phyloP scores from a whole-genome alignment of 2,113 vertebrate genomes.

The Rissa tridactyla region DNA sequence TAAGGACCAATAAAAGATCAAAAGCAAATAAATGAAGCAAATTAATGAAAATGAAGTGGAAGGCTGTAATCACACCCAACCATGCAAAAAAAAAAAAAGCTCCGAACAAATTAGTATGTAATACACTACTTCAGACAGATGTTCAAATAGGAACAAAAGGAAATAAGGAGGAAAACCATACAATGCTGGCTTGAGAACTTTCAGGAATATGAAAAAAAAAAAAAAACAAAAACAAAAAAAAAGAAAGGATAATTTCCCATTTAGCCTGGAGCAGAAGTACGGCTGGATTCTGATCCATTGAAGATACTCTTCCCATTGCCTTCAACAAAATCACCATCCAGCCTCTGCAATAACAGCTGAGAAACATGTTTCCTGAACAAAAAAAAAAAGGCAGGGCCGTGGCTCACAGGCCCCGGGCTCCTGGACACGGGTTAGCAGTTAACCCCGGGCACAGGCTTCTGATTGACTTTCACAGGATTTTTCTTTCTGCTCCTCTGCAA shows the following conservation, averaged over 20 bases:
- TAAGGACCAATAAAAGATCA: not conserved
- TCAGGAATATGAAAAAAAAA: not conserved
- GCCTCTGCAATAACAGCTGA: constrained; percentile 3
- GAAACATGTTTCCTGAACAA: not conserved
- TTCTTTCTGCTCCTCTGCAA: not conserved
- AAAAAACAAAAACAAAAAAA: not conserved
- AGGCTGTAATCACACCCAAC: constrained; percentile 12
- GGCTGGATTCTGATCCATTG: not conserved
- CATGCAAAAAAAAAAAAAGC: not conserved
- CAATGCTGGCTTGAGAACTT: constrained; percentile 44
- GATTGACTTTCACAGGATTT: not conserved
- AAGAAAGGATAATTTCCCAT: constrained; percentile 47
- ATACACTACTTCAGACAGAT: constrained; percentile 53
- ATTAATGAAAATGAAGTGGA: constrained; percentile 18
- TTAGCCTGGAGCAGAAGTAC: constrained; percentile 47
- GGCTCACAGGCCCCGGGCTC: not conserved
- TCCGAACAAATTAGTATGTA: constrained; percentile 11
- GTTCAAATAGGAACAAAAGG: constrained; percentile 53
- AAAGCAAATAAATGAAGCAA: constrained; percentile 4
- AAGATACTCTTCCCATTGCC: not conserved
- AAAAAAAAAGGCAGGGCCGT: not conserved
- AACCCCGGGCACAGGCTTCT: not conserved
- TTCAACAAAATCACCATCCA: constrained; percentile 8
- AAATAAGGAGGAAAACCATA: constrained; percentile 52
- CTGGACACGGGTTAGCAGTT: not conserved